Base-by-base conservation (phyloP, 2,888 invertebrate species). In the Ochropleura plecta region DNA sequence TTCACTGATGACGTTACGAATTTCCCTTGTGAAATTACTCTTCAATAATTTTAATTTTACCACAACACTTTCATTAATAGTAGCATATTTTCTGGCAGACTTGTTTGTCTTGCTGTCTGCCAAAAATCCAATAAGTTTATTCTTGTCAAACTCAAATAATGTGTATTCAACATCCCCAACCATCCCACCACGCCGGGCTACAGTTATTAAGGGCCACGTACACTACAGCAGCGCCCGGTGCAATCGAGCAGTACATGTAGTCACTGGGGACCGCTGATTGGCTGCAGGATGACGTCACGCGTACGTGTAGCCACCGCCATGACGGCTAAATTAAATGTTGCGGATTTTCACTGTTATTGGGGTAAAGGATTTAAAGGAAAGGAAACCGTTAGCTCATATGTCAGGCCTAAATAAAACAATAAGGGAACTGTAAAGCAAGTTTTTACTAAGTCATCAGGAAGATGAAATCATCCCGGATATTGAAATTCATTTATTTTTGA, bases 201-300 rank as follows among this genome's bases (percentile, higher is more conserved):
- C 68, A 49, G 80, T 77, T 82, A 83, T 80, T 79, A 82, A 79
- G 79, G 62, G 59, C 16, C 53, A 66, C 67, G 69, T 76, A 70
- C 77, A 76, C 60, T 60, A 60, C 40, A 57, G 66, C 57, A 44
- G 64, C 65, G 72, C 67, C 65, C 74, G 65, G 68, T 81, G 85
- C 87, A 87, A 86, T 86, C 76, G 82, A 79, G 76, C 66, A 86
- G 88, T 79, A 85, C 87, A 72, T 88, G 90, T 88, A 88, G 60
- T 59, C 91, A 16, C 89, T 48, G 67, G 91, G 88, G 90, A 82
- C 68, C 51, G 76, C 78, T 86, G 85, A 86, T 85, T 82, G 79
- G 49, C 70, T 67, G 65, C 60, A 73, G 57, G 79, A 51, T 66
- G 79, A 79, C 81, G 79, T 78, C 82, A 73, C 46, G 18, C 55